Evolutionary conservation across 2,797 vertebrate genomes (phyloP), one percentile per base, ranked within the genome.

Genomic region (Phalloptychus januarius): DNA sequence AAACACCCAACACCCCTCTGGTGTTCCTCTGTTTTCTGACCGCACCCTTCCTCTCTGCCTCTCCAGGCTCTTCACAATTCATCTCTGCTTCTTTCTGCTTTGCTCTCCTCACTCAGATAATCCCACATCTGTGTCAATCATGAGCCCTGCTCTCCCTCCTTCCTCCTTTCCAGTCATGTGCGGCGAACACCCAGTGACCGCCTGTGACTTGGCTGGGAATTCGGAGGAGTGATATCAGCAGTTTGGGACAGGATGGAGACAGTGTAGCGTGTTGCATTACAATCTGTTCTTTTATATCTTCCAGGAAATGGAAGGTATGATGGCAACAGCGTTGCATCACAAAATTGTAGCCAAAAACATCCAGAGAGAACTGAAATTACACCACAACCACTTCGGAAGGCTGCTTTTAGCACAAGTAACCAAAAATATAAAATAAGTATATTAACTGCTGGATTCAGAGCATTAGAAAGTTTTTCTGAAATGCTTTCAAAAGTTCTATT

Each of bases 1-100:
- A 48, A 86, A 90, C 92, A 88, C 91, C 92, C 92, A 84, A 75
- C 31, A 6, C 79, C 86, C 84, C 83, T 89, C 81, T 79, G 72
- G 82, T 85, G 86, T 88, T 90, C 82, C 79, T 91, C 75, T 87
- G 52, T 84, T 80, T 44, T 90, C 8, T 79, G 89, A 90, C 91
- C 91, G 90, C 92, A 89, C 92, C 92, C 92, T 91, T 93, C 90
- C 90, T 91, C 84, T 87, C 82, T 73, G 73, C 69, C 83, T 79
- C 79, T 77, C 54, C 77, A 50, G 82, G 86, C 84, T 88, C 74
- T 85, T 75, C 79, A 80, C 73, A 82, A 78, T 80, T 77, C 69
- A 69, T 74, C 74, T 79, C 36, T 84, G 82, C 72, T 83, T 83
- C 76, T 85, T 77, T 72, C 69, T 61, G 40, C 58, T 72, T n/a